Conservation (phyloP, 2,888 invertebrate genomes). For the Xylophagus ater region DNA sequence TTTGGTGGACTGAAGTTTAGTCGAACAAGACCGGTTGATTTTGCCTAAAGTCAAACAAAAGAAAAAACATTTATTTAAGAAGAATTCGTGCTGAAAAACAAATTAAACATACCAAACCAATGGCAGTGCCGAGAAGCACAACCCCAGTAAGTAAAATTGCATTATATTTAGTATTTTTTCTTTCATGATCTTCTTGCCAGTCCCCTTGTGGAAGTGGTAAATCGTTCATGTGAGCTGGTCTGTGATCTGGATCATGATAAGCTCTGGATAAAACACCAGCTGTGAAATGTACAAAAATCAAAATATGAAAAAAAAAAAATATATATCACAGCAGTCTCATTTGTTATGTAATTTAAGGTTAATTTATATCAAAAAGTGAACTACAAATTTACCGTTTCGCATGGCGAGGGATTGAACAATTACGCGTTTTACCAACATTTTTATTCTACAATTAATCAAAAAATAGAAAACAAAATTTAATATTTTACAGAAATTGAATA, state of each 20-base stretch:
- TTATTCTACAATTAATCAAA: slow-evolving; percentile 15
- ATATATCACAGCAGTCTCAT: no score
- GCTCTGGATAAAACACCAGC: slow-evolving; percentile 34
- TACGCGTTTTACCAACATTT: slow-evolving; percentile 34
- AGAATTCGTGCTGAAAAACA: slow-evolving; percentile 14
- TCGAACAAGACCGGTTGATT: slow-evolving; percentile 49
- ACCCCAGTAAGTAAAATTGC: slow-evolving; percentile 50
- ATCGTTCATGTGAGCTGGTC: slow-evolving; percentile 54
- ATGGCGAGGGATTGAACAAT: slow-evolving; percentile 24
- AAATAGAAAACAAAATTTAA: slow-evolving; percentile 1
- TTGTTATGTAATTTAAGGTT: slow-evolving; percentile 13
- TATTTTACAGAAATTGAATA: not conserved
- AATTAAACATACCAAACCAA: slow-evolving; percentile 29
- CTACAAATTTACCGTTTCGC: slow-evolving; percentile 11
- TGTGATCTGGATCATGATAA: slow-evolving; percentile 26
- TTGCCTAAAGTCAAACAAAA: slow-evolving; percentile 41
- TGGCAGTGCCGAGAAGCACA: slow-evolving; percentile 35
- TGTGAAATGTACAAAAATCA: slow-evolving; percentile 14
- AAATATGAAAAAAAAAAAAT: no score
- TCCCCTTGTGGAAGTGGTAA: slow-evolving; percentile 65
- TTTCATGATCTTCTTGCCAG: slow-evolving; percentile 59
- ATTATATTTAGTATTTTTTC: slow-evolving; percentile 59
- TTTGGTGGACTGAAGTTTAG: slow-evolving; percentile 53
- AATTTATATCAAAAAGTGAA: not conserved
- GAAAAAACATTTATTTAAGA: slow-evolving; percentile 1